Percentiles rank a stretch among this genome's conserved stretches.
Evolutionary conservation across 1,140 invertebrate genomes (phyloP).

Genomic region (Zeugodacus cucurbitae): DNA sequence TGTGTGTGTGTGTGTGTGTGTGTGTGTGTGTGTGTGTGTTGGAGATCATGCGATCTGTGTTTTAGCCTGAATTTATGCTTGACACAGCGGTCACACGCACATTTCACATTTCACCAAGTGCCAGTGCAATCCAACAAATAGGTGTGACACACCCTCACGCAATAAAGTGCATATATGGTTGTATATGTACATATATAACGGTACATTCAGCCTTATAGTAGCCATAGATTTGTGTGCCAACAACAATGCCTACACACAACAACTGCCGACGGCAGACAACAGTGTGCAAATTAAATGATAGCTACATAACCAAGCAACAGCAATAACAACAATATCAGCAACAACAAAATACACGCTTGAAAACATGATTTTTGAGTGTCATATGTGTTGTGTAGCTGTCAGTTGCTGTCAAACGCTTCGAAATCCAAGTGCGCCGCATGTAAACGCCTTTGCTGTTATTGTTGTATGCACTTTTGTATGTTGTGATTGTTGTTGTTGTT

Average conservation of each 20-base stretch:
- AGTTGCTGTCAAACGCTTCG: neutral
- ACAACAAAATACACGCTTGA: neutral
- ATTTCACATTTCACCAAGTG: neutral
- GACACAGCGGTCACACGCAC: neutral
- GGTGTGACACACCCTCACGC: neutral
- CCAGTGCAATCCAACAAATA: neutral
- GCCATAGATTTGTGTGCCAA: neutral
- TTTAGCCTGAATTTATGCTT: neutral
- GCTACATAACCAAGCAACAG: neutral
- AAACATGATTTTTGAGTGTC: neutral
- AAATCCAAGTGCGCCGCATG: neutral
- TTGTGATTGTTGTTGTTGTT: neutral
- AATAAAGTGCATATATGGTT: neutral
- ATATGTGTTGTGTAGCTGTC: conserved; percentile 30
- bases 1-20: neutral
- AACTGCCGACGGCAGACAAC: neutral
- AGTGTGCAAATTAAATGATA: neutral
- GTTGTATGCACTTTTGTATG: neutral
- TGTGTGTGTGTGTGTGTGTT: neutral
- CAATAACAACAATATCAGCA: neutral
- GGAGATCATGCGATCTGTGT: neutral
- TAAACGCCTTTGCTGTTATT: neutral
- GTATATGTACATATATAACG: neutral
- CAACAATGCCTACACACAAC: neutral
- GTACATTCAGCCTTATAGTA: neutral